These are phyloP conservation scores for Aphelenchoides avenae DNA, from an alignment of 1,140 invertebrate genomes.

Conservation along the genomic window DNA sequence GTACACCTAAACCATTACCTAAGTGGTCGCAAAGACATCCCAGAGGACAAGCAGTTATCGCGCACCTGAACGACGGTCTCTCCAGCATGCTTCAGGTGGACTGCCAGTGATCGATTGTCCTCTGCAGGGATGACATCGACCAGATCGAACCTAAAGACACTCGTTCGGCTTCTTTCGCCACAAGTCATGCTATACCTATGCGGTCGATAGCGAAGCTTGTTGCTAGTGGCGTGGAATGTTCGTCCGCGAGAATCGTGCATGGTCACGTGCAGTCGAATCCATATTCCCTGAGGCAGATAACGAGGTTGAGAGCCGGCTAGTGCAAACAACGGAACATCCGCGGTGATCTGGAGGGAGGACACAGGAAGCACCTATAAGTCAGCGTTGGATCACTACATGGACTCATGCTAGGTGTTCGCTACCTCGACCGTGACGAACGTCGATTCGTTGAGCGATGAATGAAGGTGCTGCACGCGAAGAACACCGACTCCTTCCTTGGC, in stretches of 20 bases:
- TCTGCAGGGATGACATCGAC: background rate
- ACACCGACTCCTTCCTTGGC: conserved; percentile 1
- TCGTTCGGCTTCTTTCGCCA: too few relatives aligned
- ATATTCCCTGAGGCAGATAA: background rate
- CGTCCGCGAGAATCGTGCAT: conserved; percentile 3
- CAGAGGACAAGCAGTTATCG: too few relatives aligned
- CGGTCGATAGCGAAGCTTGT: conserved; percentile 1
- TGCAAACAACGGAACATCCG: background rate
- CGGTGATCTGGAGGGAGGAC: background rate
- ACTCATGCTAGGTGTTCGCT: background rate
- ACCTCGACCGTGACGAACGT: conserved; percentile 1
- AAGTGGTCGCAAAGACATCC: too few relatives aligned
- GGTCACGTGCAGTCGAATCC: background rate
- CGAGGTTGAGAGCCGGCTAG: background rate
- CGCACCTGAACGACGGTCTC: conserved; percentile 6
- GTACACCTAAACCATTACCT: too few relatives aligned
- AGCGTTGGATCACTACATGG: background rate
- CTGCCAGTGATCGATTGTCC: conserved; percentile 3
- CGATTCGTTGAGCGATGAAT: background rate
- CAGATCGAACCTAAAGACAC: background rate
- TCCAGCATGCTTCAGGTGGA: background rate
- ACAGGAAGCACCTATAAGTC: conserved; percentile 1
- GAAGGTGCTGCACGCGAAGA: background rate
- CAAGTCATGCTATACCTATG: too few relatives aligned
- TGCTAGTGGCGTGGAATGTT: background rate